phyloP scores from a whole-genome alignment of 35 echinoderm and acorn worm genomes.

The Heliocidaris erythrogramma region DNA sequence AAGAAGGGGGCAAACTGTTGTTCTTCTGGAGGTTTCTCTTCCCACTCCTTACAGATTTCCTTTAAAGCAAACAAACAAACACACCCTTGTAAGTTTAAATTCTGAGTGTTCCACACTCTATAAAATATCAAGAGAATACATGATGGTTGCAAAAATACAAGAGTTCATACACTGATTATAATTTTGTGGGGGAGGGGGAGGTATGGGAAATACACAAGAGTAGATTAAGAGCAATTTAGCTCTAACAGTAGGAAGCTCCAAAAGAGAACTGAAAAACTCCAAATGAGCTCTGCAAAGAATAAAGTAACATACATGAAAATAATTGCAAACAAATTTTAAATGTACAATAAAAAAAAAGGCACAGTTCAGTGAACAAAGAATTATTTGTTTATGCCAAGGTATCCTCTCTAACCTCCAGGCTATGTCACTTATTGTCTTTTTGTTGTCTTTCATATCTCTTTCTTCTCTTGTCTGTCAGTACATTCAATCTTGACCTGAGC shows the following conservation, averaged over 20 bases:
- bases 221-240: too few species aligned
- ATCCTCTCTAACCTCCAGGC: too few species aligned
- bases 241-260: too few species aligned
- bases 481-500: constrained; percentile 83
- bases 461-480: constrained; percentile 95
- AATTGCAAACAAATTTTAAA: too few species aligned
- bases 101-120: background rate
- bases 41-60: constrained; percentile 94
- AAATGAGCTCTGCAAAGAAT: too few species aligned
- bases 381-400: too few species aligned
- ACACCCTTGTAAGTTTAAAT: background rate
- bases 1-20: constrained; percentile 86
- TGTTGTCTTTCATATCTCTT: constrained; percentile 80
- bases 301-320: too few species aligned
- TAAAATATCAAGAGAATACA: background rate
- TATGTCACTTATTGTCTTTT: background rate
- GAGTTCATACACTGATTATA: background rate
- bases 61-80: constrained; percentile 40
- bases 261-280: too few species aligned
- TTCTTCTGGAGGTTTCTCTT: constrained; percentile 75
- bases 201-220: too few species aligned
- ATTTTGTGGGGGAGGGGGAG: too few species aligned
- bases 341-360: too few species aligned
- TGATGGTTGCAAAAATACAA: background rate
- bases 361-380: too few species aligned